Evolutionary conservation across 2,888 invertebrate genomes (phyloP).

Genomic region (Acheta domesticus): DNA sequence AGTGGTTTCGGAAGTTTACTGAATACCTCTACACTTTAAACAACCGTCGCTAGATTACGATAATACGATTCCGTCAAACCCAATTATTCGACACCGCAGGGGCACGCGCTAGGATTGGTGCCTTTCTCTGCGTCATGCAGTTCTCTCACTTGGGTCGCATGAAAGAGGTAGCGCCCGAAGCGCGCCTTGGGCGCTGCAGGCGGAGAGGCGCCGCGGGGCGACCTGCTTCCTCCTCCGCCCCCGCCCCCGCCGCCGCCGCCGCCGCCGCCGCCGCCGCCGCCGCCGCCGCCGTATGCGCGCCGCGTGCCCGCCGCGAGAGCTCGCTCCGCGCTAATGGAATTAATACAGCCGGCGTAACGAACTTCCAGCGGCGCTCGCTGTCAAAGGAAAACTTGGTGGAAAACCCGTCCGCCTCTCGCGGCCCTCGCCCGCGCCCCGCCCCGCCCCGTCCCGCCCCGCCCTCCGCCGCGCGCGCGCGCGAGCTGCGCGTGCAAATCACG

Average conservation of each 20-base stretch:
- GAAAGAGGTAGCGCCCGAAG: neutral
- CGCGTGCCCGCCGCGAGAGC: neutral
- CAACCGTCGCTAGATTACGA: too few relatives aligned
- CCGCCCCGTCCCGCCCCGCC: neutral
- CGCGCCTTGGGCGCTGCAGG: neutral
- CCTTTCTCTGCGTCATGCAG: too few relatives aligned
- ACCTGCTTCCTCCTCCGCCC: neutral
- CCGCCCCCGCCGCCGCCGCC: neutral
- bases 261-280: neutral
- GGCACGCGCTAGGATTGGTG: too few relatives aligned
- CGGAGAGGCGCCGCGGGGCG: neutral
- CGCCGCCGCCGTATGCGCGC: neutral
- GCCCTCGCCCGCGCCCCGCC: neutral
- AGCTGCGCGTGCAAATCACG: neutral
- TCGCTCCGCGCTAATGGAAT: neutral
- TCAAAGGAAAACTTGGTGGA: neutral
- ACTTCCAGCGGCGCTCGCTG: neutral
- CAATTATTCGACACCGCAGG: too few relatives aligned
- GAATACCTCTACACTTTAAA: too few relatives aligned
- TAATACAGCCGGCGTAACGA: conserved; percentile 10
- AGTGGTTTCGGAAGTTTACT: too few relatives aligned
- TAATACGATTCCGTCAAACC: too few relatives aligned
- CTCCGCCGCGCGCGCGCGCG: neutral
- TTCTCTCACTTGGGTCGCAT: too few relatives aligned
- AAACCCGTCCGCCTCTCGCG: neutral